Base-by-base conservation (phyloP, 2,888 invertebrate genomes). In the Acronicta aceris region DNA sequence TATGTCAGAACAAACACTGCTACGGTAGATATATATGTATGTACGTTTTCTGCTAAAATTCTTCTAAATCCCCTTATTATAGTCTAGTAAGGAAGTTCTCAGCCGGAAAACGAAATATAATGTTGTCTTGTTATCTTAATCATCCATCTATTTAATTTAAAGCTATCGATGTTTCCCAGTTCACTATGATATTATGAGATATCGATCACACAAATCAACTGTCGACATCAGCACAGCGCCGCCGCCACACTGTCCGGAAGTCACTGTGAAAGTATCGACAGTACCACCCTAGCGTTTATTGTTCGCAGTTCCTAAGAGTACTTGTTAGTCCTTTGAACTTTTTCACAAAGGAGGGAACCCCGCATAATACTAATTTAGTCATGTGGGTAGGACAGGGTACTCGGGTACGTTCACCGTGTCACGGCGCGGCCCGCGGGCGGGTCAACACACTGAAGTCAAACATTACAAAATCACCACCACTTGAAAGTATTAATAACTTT, bases 261-360 rank as follows among this genome's bases (percentile, higher is more conserved):
- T 40, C 43, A 45, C 42, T 7, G 33, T 38, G 33, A 7, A 45
- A 33, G 33, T 47, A 17, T 46, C 66, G 61, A 55, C 51, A 9
- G 9, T 49, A 36, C 41, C 36, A 13, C 52, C 57, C 63, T 42
- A 45, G 36, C 59, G 38, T 45, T 45, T 57, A 61, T 68, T 65
- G 69, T 66, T 58, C 46, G 27, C 38, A 43, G 17, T 57, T 47
- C 40, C 56, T 66, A 59, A 55, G 47, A 46, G 50, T 59, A 54
- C 64, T 66, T 54, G 66, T 59, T 43, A 42, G 57, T 65, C 56
- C 62, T 76, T 76, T 72, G 59, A 65, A 65, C 56, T 57, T 62
- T 48, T 47, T 40, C 38, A 55, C 46, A 57, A 67, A 65, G 59
- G 17, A 56, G 17, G 21, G 63, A 51, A 57, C 54, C 63, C 66